Conservation (phyloP, 2,113 vertebrate genomes). For the Andinoacara biseriatus region DNA sequence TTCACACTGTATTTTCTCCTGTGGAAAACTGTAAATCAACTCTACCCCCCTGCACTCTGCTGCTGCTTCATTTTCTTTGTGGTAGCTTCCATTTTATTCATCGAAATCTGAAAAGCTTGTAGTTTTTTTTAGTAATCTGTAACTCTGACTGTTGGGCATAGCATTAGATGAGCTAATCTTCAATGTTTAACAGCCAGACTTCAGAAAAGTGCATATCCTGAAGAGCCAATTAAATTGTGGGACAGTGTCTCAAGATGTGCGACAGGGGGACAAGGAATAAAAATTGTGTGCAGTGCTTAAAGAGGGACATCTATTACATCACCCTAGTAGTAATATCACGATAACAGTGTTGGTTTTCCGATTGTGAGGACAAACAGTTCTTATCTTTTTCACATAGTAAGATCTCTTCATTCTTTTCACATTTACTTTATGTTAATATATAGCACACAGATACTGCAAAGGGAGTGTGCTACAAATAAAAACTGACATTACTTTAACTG, state of each 20-base stretch:
- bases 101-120: too few species aligned
- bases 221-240: background rate
- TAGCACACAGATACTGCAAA: background rate
- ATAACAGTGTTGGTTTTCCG: background rate
- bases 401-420: background rate
- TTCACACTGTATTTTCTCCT: too few species aligned
- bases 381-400: background rate
- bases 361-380: background rate
- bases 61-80: background rate
- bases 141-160: background rate
- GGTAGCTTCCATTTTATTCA: background rate
- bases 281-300: background rate
- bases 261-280: background rate
- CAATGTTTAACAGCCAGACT: background rate
- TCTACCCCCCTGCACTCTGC: background rate
- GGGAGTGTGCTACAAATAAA: background rate
- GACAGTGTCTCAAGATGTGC: background rate
- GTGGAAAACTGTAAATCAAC: too few species aligned
- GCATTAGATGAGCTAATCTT: background rate
- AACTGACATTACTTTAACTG: background rate
- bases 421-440: background rate
- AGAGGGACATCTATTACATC: background rate
- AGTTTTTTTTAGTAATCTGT: background rate
- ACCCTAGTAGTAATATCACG: background rate
- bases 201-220: background rate